Percentiles rank a stretch among this genome's conserved stretches.
Conservation (phyloP, 2,797 vertebrate species). For the Eulemur coronatus region DNA sequence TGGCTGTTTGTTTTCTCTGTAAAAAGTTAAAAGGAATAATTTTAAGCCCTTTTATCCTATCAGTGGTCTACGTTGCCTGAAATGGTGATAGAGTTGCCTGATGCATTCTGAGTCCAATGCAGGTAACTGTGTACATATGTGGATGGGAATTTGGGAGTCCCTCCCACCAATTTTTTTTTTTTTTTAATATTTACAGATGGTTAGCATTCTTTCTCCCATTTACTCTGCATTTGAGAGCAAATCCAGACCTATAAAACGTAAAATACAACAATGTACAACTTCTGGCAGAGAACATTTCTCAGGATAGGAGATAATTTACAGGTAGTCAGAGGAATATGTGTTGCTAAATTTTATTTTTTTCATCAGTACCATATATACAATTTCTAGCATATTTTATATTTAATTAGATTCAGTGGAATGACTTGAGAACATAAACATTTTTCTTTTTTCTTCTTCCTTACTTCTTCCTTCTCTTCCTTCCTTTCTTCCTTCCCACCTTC, state of each 20-base stretch:
- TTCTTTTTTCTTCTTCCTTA: not conserved
- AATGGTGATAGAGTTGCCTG: not conserved
- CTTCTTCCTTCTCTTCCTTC: not conserved
- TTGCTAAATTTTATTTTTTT: not conserved
- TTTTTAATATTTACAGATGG: not conserved
- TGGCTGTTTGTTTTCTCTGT: not conserved
- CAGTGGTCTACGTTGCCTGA: not conserved
- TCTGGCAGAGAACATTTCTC: not conserved
- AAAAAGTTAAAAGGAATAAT: not conserved
- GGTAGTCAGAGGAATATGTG: not conserved
- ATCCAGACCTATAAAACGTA: not conserved
- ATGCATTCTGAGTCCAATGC: not conserved
- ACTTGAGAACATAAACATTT: not conserved
- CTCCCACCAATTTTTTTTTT: rapidly evolving
- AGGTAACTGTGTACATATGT: not conserved
- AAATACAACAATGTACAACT: not conserved
- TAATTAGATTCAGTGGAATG: not conserved
- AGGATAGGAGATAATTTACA: constrained; percentile 5
- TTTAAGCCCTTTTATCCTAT: not conserved
- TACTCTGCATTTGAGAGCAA: not conserved
- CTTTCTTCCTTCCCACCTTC: not conserved
- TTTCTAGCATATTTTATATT: not conserved
- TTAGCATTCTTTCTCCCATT: not conserved
- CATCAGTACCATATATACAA: not conserved
- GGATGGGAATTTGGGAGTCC: too few species aligned